Percentiles rank a stretch among this genome's conserved stretches.
Evolutionary conservation across 2,113 vertebrate species (phyloP).

Genomic region (Melanerpes aurifrons): DNA sequence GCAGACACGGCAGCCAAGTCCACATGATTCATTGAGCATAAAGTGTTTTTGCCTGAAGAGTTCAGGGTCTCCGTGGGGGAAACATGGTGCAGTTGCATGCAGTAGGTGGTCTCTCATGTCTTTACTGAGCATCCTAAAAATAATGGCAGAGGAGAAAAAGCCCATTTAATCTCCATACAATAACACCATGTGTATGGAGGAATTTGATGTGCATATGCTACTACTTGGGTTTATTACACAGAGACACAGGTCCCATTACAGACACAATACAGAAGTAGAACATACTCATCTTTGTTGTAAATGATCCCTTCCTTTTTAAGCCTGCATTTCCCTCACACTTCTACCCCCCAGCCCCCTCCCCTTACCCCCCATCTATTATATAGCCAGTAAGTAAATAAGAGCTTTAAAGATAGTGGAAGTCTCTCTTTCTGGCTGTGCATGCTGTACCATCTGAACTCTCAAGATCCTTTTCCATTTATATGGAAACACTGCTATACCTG

Average conservation of each 20-base stretch:
- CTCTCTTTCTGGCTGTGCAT: neutral
- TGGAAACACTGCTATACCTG: neutral
- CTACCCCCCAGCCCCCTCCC: too few relatives aligned
- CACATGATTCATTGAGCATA: neutral
- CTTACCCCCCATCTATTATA: neutral
- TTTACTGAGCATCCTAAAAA: neutral
- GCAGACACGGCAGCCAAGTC: neutral
- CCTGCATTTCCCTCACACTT: neutral
- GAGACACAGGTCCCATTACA: neutral
- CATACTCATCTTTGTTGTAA: neutral
- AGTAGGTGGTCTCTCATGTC: neutral
- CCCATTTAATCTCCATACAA: neutral
- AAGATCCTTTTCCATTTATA: neutral
- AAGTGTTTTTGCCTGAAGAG: constrained; percentile 1
- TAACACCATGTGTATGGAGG: neutral
- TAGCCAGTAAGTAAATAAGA: neutral
- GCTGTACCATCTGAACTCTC: neutral
- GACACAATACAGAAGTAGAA: neutral
- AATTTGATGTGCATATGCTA: neutral
- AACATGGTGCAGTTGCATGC: neutral
- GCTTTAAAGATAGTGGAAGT: neutral
- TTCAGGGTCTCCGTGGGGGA: neutral
- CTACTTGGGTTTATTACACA: neutral
- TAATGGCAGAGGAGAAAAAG: neutral
- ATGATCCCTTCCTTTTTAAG: neutral